A percentile compares a stretch with the other conserved stretches of the same genome.
These are phyloP conservation scores for Nicator chloris DNA, from an alignment of 2,113 vertebrate genomes.

Conservation along the genomic window DNA sequence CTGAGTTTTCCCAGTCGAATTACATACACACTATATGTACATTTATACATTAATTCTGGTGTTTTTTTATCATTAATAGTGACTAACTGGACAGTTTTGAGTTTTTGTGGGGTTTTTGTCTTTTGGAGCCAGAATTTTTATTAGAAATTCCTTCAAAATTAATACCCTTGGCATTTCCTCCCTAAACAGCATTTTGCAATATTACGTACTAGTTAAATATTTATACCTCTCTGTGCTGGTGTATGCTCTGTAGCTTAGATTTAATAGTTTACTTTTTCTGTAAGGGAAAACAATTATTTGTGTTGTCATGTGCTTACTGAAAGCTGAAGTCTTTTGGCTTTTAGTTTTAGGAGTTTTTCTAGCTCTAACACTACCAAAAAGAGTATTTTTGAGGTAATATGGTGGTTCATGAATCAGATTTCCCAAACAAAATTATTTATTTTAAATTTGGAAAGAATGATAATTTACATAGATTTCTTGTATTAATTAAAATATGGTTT, in stretches of 20 bases:
- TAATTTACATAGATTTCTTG: neutral
- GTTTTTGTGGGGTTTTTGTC: neutral
- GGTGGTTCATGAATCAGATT: neutral
- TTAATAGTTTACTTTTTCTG: neutral
- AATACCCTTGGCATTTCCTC: neutral
- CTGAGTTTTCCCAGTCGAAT: neutral
- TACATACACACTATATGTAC: fast-evolving
- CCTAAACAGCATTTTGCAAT: neutral
- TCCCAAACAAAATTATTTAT: neutral
- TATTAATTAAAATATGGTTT: neutral
- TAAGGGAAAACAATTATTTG: neutral
- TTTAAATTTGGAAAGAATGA: neutral
- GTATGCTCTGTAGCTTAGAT: neutral
- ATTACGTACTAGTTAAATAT: neutral
- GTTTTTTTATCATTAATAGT: neutral
- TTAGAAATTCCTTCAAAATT: neutral
- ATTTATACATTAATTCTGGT: neutral
- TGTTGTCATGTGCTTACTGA: neutral
- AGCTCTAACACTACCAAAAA: neutral
- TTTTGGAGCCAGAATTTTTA: neutral
- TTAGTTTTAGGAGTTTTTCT: neutral
- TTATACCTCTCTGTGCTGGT: neutral
- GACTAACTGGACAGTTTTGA: neutral
- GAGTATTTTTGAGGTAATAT: neutral
- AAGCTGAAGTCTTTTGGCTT: neutral